A percentile compares a stretch with the other conserved stretches of the same genome.
Conservation (phyloP, 2,113 vertebrate species). For the Tinamus guttatus region DNA sequence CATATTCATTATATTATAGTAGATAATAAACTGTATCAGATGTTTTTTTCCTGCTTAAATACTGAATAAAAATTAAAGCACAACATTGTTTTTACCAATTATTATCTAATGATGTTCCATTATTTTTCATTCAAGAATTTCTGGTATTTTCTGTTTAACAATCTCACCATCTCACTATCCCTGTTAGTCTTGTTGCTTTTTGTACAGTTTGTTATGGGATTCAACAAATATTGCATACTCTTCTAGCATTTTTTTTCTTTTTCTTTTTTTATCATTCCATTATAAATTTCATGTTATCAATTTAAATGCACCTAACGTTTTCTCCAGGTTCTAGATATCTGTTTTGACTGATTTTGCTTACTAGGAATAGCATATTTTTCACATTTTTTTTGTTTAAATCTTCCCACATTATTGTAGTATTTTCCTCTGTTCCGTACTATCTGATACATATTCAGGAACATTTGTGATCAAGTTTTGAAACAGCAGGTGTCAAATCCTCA, state of each 20-base stretch:
- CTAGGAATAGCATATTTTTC: not conserved
- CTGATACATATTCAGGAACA: slow-evolving; percentile 42
- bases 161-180: not conserved
- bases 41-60: not conserved
- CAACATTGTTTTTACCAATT: slow-evolving; percentile 16
- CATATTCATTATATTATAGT: not conserved
- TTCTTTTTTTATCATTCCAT: not conserved
- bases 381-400: not conserved
- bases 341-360: slow-evolving; percentile 32
- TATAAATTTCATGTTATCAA: not conserved
- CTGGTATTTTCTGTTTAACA: not conserved
- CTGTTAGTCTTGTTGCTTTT: not conserved
- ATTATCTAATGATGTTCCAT: not conserved
- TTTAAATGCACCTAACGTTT: not conserved
- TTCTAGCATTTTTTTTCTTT: not conserved
- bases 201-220: not conserved
- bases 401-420: not conserved
- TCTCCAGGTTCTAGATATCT: not conserved
- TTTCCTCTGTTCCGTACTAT: slow-evolving; percentile 10
- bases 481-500: slow-evolving; percentile 60
- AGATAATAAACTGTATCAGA: not conserved
- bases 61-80: slow-evolving; percentile 27
- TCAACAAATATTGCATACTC: slow-evolving; percentile 1
- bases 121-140: slow-evolving; percentile 11
- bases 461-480: slow-evolving; percentile 59